Evolutionary conservation across 2,797 vertebrate species (phyloP).

Genomic region (Enteromius trimaculatus): DNA sequence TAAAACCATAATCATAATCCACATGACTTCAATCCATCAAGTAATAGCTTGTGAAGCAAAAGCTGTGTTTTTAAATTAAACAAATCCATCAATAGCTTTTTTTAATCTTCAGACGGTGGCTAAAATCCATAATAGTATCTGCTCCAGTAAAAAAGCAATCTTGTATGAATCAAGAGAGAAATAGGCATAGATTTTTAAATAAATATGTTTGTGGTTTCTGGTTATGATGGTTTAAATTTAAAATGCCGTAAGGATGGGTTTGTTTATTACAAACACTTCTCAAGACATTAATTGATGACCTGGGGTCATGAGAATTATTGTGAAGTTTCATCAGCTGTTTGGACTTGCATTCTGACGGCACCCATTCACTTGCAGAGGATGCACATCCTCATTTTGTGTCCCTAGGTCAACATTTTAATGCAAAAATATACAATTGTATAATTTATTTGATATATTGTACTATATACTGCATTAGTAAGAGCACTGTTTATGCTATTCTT

Average conservation of each 20-base stretch:
- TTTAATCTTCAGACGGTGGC: neutral
- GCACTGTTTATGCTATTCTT: neutral
- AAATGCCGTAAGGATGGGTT: neutral
- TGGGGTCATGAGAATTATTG: neutral
- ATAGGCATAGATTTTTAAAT: neutral
- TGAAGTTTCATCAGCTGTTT: neutral
- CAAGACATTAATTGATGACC: neutral
- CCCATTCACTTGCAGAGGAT: neutral
- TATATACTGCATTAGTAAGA: neutral
- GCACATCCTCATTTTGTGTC: too few relatives aligned
- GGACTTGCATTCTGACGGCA: neutral
- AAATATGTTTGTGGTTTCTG: neutral
- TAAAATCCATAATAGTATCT: neutral
- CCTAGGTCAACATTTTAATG: too few relatives aligned
- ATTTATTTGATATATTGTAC: neutral
- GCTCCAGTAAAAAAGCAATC: neutral
- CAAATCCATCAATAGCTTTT: neutral
- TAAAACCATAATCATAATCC: neutral
- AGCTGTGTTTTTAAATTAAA: neutral
- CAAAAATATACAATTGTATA: neutral
- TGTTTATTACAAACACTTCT: neutral
- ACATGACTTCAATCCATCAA: neutral
- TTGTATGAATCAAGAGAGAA: neutral
- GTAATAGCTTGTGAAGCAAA: neutral
- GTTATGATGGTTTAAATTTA: neutral